These are phyloP conservation scores for Cephus sareptanus DNA, from an alignment of 2,888 invertebrate genomes.

Conservation along the genomic window DNA sequence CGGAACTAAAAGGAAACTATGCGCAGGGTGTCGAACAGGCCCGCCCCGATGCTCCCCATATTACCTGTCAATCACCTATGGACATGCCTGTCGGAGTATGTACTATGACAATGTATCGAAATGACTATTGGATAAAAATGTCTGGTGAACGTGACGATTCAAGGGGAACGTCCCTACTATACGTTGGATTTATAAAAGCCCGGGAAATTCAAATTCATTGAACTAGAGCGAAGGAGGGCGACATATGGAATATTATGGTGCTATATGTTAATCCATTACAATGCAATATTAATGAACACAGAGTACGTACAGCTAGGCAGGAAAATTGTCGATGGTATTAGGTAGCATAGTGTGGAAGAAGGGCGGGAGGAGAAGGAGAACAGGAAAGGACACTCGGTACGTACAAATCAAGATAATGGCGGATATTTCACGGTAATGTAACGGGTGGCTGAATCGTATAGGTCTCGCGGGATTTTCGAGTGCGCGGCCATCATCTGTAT, in stretches of 20 bases:
- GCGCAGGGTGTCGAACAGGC: background rate
- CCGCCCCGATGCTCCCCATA: background rate
- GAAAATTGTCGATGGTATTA: background rate
- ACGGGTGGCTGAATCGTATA: slow-evolving; percentile 55
- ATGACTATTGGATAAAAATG: background rate
- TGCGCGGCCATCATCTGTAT: slow-evolving; percentile 49
- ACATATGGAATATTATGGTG: background rate
- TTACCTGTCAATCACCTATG: background rate
- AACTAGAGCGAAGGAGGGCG: background rate
- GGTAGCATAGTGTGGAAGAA: background rate
- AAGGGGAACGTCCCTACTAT: background rate
- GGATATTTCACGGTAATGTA: slow-evolving; percentile 61
- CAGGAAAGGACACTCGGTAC: slow-evolving; percentile 15
- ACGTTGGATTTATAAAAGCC: background rate
- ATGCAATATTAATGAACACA: slow-evolving; percentile 37
- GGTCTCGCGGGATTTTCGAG: slow-evolving; percentile 47
- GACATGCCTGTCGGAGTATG: background rate
- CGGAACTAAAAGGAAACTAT: background rate
- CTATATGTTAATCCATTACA: slow-evolving; percentile 36
- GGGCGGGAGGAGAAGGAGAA: background rate
- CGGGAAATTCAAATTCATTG: background rate
- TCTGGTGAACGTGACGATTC: background rate
- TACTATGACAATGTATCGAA: background rate
- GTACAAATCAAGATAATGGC: slow-evolving; percentile 63
- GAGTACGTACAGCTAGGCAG: background rate